Evolutionary conservation across 1,140 invertebrate genomes (phyloP).

Genomic region (Cyphomyrmex costatus): DNA sequence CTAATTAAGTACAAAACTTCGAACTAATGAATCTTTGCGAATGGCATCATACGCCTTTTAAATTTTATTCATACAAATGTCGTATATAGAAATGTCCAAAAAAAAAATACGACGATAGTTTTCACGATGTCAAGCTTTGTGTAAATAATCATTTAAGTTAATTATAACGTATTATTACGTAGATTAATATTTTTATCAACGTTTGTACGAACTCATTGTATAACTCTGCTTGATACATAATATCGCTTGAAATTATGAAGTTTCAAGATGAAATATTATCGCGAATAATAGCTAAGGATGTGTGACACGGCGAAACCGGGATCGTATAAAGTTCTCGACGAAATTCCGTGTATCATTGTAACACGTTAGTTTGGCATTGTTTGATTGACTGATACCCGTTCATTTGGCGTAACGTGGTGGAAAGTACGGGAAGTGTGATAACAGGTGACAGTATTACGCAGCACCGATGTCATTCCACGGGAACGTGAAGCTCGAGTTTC

Average conservation of each 20-base stretch:
- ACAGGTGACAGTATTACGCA: constrained; percentile 66
- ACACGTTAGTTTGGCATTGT: constrained; percentile 9
- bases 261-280: background rate
- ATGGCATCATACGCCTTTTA: constrained; percentile 19
- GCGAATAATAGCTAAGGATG: background rate
- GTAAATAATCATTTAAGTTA: background rate
- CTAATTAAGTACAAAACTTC: constrained; percentile 77
- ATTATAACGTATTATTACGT: background rate
- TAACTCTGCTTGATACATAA: background rate
- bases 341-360: constrained; percentile 37
- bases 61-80: constrained; percentile 32
- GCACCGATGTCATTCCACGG: constrained; percentile 63
- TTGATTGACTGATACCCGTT: constrained; percentile 60
- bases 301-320: background rate
- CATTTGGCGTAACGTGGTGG: constrained; percentile 37
- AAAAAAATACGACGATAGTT: background rate
- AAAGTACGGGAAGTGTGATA: constrained; percentile 65
- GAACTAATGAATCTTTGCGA: constrained; percentile 65
- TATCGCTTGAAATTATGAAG: background rate
- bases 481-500: constrained; percentile 66
- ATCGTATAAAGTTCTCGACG: constrained; percentile 26
- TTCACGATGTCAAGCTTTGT: background rate
- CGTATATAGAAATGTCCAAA: background rate
- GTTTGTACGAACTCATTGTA: background rate
- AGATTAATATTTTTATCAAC: constrained; percentile 13